phyloP scores from a whole-genome alignment of 2,113 vertebrate genomes.

The Oryzias curvinotus region DNA sequence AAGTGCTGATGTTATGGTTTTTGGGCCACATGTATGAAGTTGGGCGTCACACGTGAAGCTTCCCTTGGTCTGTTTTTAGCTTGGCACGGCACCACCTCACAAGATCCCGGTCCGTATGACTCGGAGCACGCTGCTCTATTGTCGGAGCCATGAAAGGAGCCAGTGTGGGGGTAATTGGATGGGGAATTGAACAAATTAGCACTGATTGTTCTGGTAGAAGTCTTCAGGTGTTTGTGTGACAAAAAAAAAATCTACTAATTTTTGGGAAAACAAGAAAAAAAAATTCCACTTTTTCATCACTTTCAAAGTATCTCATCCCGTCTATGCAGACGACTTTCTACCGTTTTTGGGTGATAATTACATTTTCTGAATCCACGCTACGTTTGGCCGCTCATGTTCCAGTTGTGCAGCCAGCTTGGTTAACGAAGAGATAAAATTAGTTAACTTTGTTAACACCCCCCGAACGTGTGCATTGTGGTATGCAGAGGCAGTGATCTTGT shows the following conservation, averaged over 20 bases:
- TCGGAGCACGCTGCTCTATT: slow-evolving; percentile 46
- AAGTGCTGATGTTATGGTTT: slow-evolving; percentile 9
- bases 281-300: too few relatives aligned
- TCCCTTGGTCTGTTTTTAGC: slow-evolving; percentile 52
- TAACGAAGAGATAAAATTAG: slow-evolving; percentile 35
- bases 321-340: background rate
- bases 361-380: background rate
- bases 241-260: background rate
- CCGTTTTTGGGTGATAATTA: background rate
- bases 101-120: slow-evolving; percentile 61
- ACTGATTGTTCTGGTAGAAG: slow-evolving; percentile 40
- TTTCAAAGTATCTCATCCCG: too few relatives aligned
- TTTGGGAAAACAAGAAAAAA: background rate
- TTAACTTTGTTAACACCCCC: slow-evolving; percentile 42
- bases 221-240: slow-evolving; percentile 17
- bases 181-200: slow-evolving; percentile 27
- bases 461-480: slow-evolving; percentile 16
- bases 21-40: background rate
- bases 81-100: slow-evolving; percentile 51
- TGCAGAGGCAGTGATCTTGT: slow-evolving; percentile 27
- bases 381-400: background rate
- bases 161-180: slow-evolving; percentile 41
- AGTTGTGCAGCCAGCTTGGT: slow-evolving; percentile 1
- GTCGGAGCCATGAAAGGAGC: slow-evolving; percentile 46
- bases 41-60: slow-evolving; percentile 45